Evolutionary conservation across 1,140 invertebrate genomes (phyloP).

Genomic region (Andricus grossulariae): DNA sequence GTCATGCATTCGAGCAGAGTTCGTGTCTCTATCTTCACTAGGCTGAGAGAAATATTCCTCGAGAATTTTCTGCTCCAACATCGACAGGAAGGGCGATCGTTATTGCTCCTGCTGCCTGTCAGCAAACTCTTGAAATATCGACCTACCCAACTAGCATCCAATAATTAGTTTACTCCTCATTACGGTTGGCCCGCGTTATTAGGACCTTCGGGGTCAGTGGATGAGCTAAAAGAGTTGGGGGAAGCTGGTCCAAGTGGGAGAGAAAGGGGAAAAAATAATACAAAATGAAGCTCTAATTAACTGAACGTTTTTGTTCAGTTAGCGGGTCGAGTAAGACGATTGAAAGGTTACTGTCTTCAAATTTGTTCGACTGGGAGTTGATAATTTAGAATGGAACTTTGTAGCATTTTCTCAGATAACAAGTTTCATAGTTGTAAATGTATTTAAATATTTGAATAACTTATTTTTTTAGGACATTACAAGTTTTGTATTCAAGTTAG

Average conservation of each 20-base stretch:
- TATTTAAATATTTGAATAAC: no score
- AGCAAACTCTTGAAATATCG: conserved; percentile 72
- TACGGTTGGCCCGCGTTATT: conserved; percentile 70
- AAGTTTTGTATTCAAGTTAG: no score
- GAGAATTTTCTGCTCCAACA: conserved; percentile 36
- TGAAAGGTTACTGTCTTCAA: no score
- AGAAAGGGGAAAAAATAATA: conserved; percentile 50
- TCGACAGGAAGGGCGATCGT: conserved; percentile 53
- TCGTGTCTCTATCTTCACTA: not conserved
- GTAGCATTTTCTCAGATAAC: no score
- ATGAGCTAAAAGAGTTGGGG: conserved; percentile 7
- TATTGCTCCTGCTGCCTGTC: conserved; percentile 68
- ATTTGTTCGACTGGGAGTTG: no score
- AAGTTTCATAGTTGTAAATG: no score
- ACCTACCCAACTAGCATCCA: conserved; percentile 70
- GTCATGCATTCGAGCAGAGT: not conserved
- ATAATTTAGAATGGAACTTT: no score
- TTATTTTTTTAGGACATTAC: no score
- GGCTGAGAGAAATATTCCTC: not conserved
- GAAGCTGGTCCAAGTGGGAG: conserved; percentile 32
- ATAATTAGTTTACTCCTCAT: conserved; percentile 75
- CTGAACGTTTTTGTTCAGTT: conserved; percentile 61
- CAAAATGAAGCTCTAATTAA: conserved; percentile 67
- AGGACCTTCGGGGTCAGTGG: conserved; percentile 59
- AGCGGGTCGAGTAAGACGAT: conserved; percentile 55